These are phyloP conservation scores for Pachyseris speciosa DNA, from an alignment of 64 coral and sea anemone genomes.

Conservation along the genomic window DNA sequence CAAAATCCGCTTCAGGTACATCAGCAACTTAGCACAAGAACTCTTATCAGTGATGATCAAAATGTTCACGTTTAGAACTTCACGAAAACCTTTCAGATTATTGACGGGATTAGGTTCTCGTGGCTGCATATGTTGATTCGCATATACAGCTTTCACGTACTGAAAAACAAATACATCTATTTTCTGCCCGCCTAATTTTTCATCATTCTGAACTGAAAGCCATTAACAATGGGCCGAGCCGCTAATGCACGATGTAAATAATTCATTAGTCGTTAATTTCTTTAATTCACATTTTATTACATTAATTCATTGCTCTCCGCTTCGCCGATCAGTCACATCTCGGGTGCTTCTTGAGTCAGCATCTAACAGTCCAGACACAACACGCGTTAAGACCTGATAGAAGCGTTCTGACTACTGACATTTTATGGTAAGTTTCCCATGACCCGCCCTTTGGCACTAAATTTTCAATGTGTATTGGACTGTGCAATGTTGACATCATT, in stretches of 20 bases:
- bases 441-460: neutral
- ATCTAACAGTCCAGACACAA: no score
- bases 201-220: neutral
- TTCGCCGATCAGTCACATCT: neutral
- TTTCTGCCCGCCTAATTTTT: no score
- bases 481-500: neutral
- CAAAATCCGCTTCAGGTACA: neutral
- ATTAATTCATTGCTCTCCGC: neutral
- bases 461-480: neutral
- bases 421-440: neutral
- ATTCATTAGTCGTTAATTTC: slow-evolving; percentile 23
- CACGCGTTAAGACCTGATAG: no score
- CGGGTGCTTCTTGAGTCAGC: neutral
- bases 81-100: no score
- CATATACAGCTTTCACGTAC: neutral
- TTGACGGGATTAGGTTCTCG: no score
- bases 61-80: no score
- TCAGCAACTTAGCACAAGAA: no score
- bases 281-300: slow-evolving; percentile 23
- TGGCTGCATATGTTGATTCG: neutral
- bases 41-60: no score
- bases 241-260: neutral
- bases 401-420: neutral
- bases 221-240: neutral
- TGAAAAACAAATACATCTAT: neutral